Base-by-base conservation (phyloP, 2,888 invertebrate genomes). In the Unio delphinus region DNA sequence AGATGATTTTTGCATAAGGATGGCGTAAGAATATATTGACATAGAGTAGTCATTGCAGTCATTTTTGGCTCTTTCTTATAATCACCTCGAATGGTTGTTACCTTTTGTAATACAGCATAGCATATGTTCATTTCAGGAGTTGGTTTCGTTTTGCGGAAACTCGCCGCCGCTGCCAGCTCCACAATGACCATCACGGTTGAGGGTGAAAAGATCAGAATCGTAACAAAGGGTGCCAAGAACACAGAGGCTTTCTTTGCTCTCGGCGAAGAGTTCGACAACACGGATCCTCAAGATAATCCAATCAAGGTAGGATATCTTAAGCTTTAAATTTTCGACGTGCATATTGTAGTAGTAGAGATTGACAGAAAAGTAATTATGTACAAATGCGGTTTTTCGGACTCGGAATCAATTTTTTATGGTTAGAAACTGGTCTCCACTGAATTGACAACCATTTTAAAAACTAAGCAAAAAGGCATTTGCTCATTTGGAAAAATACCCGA, bases 171-270 rank as follows among this genome's bases (percentile, higher is more conserved):
- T 26, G 73, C 73, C 20, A 73, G 67, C 28, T 68, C 67, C 56
- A 73, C 73, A 11, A 70, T 73, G 73, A 73, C 64, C 7, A 73
- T 73, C 18, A 61, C 67, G 17, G 58, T 70, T 4, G 73, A 73
- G 45, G 70, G 57, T 34, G 67, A 56, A 3, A 45, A 70, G 15
- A 69, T 70, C 4, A 61, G 73, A 30, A 73, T 73, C 11, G 54
- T 68, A 20, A 73, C 73, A 7, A 70, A 73, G 63, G 73, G 73
- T 17, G 69, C 73, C 5, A 73, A 73, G 55, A 68, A 73, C 20
- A 69, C 73, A 0, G 73, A 73, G 23, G 61, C 60, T 55, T 65
- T 63, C 34, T 73, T 73, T 28, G 30, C 56, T n/a, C 61, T 73
- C 6, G 68, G 57, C 11, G 62, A 57, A 17, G 73, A 73, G 45